A percentile compares a stretch with the other conserved stretches of the same genome.
phyloP scores from a whole-genome alignment of 2,888 invertebrate species.

The Calephelis perditalis region DNA sequence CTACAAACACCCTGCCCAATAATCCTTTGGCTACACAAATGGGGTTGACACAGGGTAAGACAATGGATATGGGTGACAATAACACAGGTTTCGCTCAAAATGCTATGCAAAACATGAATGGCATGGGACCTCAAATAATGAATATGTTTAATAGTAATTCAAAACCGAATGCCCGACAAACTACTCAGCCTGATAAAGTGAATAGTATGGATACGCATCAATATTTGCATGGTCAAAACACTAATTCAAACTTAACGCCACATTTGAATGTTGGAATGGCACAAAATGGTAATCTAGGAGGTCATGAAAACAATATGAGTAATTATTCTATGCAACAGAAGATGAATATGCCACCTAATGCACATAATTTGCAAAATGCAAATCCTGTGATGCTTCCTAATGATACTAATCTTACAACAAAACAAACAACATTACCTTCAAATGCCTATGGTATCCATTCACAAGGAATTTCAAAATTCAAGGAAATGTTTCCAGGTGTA shows the following conservation, averaged over 20 bases:
- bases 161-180: constrained; percentile 27
- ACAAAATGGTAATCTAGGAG: too few species aligned
- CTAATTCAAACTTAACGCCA: not conserved
- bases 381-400: not conserved
- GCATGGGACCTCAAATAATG: constrained; percentile 56
- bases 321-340: too few species aligned
- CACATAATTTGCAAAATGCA: not conserved
- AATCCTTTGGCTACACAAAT: constrained; percentile 48
- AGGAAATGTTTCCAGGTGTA: constrained; percentile 65
- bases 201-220: not conserved
- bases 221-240: not conserved
- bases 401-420: constrained; percentile 22
- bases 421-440: constrained; percentile 23
- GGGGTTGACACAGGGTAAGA: constrained; percentile 35
- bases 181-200: constrained; percentile 17
- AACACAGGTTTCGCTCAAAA: constrained; percentile 21
- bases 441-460: constrained; percentile 44
- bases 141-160: constrained; percentile 48
- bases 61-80: constrained; percentile 20
- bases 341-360: not conserved
- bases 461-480: constrained; percentile 55
- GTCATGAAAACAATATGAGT: not conserved
- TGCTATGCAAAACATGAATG: constrained; percentile 33
- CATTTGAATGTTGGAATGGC: not conserved
- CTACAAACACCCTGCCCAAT: constrained; percentile 54